Evolutionary conservation across 2,888 invertebrate species (phyloP).

Genomic region (Schizaphis graminum): DNA sequence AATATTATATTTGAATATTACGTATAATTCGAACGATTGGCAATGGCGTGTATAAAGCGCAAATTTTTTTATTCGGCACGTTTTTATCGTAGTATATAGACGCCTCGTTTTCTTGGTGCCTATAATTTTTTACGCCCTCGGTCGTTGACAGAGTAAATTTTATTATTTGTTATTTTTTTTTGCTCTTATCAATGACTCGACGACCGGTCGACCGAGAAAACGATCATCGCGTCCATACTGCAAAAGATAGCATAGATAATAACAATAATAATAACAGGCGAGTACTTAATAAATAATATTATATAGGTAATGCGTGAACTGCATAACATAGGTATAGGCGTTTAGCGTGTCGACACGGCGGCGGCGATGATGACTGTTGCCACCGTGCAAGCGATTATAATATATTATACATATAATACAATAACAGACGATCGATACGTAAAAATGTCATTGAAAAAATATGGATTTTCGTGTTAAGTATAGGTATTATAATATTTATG

Average conservation of each 20-base stretch:
- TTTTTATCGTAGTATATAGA: neutral
- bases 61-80: neutral
- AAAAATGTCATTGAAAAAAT: neutral
- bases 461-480: neutral
- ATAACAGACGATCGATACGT: neutral
- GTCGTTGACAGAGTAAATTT: neutral
- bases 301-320: no score
- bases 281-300: neutral
- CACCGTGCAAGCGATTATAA: neutral
- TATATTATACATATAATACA: no score
- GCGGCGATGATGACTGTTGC: neutral
- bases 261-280: no score
- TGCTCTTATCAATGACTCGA: neutral
- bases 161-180: neutral
- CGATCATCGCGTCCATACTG: neutral
- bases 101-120: neutral
- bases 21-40: neutral
- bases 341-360: neutral
- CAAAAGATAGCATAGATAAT: neutral
- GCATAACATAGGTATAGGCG: neutral
- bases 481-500: no score
- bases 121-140: neutral
- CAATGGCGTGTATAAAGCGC: neutral
- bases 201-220: neutral
- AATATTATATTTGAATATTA: neutral